A percentile compares a stretch with the other conserved stretches of the same genome.
Evolutionary conservation across 2,797 vertebrate species (phyloP).

Genomic region (Tinamus major): DNA sequence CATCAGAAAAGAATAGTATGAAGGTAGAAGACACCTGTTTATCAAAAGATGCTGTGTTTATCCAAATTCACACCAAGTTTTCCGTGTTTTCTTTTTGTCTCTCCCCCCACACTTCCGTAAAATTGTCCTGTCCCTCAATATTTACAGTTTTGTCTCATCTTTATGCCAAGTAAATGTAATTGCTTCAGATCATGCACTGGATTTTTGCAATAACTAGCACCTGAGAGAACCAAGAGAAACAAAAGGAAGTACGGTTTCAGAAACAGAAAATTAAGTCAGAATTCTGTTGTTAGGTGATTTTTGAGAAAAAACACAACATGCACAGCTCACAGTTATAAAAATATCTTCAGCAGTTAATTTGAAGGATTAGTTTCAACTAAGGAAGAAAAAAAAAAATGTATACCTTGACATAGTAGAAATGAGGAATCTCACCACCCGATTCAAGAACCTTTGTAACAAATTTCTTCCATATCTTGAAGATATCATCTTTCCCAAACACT

Average conservation of each 20-base stretch:
- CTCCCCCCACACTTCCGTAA: neutral
- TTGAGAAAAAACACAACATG: neutral
- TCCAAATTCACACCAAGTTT: neutral
- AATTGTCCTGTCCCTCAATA: neutral
- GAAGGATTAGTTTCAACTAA: neutral
- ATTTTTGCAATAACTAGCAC: neutral
- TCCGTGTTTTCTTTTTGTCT: neutral
- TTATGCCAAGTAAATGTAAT: neutral
- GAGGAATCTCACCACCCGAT: slow-evolving; percentile 42
- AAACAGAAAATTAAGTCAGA: neutral
- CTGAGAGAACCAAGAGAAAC: neutral
- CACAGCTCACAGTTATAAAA: neutral
- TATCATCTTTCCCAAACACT: slow-evolving; percentile 88
- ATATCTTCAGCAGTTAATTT: neutral
- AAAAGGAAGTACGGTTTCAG: neutral
- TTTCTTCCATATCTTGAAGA: slow-evolving; percentile 82
- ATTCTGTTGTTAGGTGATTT: neutral
- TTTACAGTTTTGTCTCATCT: neutral
- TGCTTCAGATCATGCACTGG: too few species aligned
- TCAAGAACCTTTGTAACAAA: slow-evolving; percentile 77
- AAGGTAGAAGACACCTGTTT: neutral
- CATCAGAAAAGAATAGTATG: neutral
- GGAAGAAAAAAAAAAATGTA: neutral
- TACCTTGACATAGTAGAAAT: slow-evolving; percentile 94
- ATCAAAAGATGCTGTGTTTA: neutral